Conservation (phyloP, 1,140 invertebrate species). For the Chrysomallon squamiferum region DNA sequence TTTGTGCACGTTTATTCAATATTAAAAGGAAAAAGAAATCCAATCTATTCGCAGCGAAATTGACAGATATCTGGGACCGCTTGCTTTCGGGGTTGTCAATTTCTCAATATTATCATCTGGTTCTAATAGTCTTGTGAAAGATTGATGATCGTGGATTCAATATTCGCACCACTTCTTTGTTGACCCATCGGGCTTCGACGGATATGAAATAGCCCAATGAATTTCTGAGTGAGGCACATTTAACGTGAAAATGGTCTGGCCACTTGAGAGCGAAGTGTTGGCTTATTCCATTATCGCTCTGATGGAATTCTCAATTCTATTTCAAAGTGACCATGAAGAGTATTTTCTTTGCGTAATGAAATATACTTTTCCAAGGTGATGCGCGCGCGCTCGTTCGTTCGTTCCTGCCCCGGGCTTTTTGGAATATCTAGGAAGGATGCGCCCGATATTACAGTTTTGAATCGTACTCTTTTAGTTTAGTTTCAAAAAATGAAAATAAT, state of each 20-base stretch:
- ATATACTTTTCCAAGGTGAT: conserved; percentile 10
- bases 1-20: too few relatives aligned
- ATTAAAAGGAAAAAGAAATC: too few relatives aligned
- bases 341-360: conserved; percentile 27
- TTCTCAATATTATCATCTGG: background rate
- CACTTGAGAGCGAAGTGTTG: conserved; percentile 6
- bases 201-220: conserved; percentile 14
- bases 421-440: too few relatives aligned
- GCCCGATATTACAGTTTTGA: too few relatives aligned
- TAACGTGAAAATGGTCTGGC: conserved; percentile 20
- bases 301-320: conserved; percentile 24
- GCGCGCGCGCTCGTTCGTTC: too few relatives aligned
- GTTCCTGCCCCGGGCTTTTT: too few relatives aligned
- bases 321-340: conserved; percentile 24
- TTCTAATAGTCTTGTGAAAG: conserved; percentile 4
- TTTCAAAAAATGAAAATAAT: too few relatives aligned
- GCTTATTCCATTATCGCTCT: conserved; percentile 17
- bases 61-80: too few relatives aligned
- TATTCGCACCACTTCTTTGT: conserved; percentile 7
- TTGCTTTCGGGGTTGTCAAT: too few relatives aligned
- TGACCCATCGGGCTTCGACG: conserved; percentile 12
- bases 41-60: too few relatives aligned
- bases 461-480: too few relatives aligned
- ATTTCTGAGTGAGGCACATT: conserved; percentile 3
- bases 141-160: conserved; percentile 4